These are phyloP conservation scores for Hypsopygia costalis DNA, from an alignment of 2,888 invertebrate species.

Conservation along the genomic window DNA sequence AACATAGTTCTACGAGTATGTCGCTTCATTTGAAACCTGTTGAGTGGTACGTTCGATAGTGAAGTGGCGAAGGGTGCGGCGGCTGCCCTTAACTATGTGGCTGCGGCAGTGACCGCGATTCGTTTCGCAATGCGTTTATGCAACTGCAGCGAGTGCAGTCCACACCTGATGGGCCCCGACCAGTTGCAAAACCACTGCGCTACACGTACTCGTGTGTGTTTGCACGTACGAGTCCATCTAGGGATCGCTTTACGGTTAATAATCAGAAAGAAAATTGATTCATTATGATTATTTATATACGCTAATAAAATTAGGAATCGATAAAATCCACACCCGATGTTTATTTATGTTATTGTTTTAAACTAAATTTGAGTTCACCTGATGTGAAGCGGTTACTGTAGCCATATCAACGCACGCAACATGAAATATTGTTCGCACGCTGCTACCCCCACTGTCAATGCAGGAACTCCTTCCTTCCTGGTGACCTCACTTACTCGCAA, in stretches of 20 bases:
- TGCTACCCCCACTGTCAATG: too few species aligned
- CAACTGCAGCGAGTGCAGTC: constrained; percentile 71
- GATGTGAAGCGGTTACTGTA: too few species aligned
- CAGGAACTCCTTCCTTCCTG: too few species aligned
- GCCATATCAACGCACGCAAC: too few species aligned
- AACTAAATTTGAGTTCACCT: too few species aligned
- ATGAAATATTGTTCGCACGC: too few species aligned
- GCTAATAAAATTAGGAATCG: too few species aligned
- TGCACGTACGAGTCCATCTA: constrained; percentile 40
- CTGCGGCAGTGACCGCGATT: constrained; percentile 77
- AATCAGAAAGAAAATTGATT: constrained; percentile 5
- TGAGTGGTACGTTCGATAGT: constrained; percentile 18
- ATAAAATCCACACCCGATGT: too few species aligned
- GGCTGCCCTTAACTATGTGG: constrained; percentile 54
- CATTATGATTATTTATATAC: constrained; percentile 17
- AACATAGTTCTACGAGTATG: too few species aligned
- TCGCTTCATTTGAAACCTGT: neutral
- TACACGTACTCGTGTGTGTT: constrained; percentile 50
- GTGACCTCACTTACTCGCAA: too few species aligned
- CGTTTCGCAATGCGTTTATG: constrained; percentile 72
- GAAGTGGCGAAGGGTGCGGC: constrained; percentile 56
- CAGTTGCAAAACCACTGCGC: constrained; percentile 58
- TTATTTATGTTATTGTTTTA: too few species aligned
- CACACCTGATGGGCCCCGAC: constrained; percentile 63
- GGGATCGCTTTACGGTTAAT: constrained; percentile 17